These are phyloP conservation scores for Gadus chalcogrammus DNA, from an alignment of 2,113 vertebrate species.

Conservation along the genomic window DNA sequence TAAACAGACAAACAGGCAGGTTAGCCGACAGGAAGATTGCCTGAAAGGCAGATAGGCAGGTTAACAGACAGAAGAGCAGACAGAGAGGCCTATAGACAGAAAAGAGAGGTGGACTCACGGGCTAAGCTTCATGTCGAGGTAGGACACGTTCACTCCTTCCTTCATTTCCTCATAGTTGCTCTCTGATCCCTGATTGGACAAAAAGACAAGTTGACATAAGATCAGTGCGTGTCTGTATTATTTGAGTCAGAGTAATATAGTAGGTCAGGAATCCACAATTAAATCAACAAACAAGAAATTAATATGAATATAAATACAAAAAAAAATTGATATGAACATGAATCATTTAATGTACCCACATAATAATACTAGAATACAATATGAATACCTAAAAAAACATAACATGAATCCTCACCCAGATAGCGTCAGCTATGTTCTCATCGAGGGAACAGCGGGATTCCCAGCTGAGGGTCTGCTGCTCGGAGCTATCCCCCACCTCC, in stretches of 20 bases:
- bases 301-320: too few species aligned
- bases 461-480: constrained; percentile 85
- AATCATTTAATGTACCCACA: too few species aligned
- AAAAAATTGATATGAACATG: too few species aligned
- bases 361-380: too few species aligned
- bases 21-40: not conserved
- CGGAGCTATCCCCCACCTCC: constrained; percentile 84
- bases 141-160: constrained; percentile 81
- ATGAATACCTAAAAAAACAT: too few species aligned
- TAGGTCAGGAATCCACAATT: not conserved
- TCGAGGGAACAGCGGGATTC: constrained; percentile 77
- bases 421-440: constrained; percentile 85
- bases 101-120: constrained; percentile 74
- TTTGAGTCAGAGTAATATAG: not conserved
- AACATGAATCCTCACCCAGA: constrained; percentile 81
- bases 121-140: constrained; percentile 87
- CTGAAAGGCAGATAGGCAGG: not conserved
- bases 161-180: constrained; percentile 91
- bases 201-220: not conserved
- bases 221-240: not conserved
- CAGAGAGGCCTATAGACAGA: not conserved
- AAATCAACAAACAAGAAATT: too few species aligned
- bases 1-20: not conserved
- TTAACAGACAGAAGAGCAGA: not conserved
- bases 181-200: constrained; percentile 83